Evolutionary conservation across 2,888 invertebrate species (phyloP).

Genomic region (Podotricha telesiphe): DNA sequence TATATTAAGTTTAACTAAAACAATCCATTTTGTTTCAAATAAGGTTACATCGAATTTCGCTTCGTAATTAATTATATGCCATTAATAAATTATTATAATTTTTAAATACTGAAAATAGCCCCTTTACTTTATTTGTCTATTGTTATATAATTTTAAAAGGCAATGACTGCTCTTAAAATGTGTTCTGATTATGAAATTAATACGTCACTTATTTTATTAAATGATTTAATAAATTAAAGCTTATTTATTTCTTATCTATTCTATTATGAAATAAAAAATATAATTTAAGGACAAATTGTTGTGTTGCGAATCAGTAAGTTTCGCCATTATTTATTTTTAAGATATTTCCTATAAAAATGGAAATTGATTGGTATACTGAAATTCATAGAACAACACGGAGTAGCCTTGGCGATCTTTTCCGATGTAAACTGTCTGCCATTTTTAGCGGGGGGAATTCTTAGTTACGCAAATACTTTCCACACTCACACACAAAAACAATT

Average conservation of each 20-base stretch:
- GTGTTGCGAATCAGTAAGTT: neutral
- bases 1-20: neutral
- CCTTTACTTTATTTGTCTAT: conserved; percentile 30
- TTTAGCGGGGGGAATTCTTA: too few species aligned
- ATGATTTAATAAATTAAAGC: conserved; percentile 48
- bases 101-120: conserved; percentile 21
- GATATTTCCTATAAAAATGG: too few species aligned
- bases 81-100: conserved; percentile 26
- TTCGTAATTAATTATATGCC: conserved; percentile 22
- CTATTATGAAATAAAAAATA: neutral
- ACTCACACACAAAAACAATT: too few species aligned
- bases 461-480: too few species aligned
- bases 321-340: too few species aligned
- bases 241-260: conserved; percentile 10
- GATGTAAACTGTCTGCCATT: too few species aligned
- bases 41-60: conserved; percentile 26
- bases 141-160: conserved; percentile 48
- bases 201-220: conserved; percentile 83
- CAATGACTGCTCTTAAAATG: conserved; percentile 77
- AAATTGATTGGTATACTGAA: too few species aligned
- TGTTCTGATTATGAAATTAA: conserved; percentile 78
- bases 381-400: too few species aligned
- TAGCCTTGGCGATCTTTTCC: too few species aligned
- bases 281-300: neutral
- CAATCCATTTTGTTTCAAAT: conserved; percentile 10